Percentiles rank a stretch among this genome's conserved stretches.
Evolutionary conservation across 1,140 invertebrate genomes (phyloP).

Genomic region (Aphis craccivora): DNA sequence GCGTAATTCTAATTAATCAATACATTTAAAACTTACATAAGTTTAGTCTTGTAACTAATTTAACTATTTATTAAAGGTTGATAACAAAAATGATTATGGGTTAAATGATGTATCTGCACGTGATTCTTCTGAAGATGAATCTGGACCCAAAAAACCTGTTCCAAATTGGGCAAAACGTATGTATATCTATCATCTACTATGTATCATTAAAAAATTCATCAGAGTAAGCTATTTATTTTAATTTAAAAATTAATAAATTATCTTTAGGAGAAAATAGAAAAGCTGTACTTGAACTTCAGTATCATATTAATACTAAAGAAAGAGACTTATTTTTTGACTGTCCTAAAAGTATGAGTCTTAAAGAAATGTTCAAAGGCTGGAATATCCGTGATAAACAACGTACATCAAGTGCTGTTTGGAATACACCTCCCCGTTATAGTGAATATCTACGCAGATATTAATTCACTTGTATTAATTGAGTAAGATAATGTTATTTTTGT

Average conservation of each 20-base stretch:
- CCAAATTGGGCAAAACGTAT: conserved; percentile 45
- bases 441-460: conserved; percentile 50
- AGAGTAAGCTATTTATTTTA: neutral
- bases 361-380: conserved; percentile 54
- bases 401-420: conserved; percentile 55
- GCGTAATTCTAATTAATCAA: neutral
- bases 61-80: neutral
- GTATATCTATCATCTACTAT: neutral
- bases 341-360: conserved; percentile 37
- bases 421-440: conserved; percentile 35
- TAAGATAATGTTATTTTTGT: neutral
- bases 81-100: conserved; percentile 49
- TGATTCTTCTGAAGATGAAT: conserved; percentile 54
- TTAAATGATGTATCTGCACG: conserved; percentile 53
- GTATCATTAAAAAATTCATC: neutral
- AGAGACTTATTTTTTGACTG: conserved; percentile 52
- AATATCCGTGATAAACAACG: conserved; percentile 45
- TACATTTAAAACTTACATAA: neutral
- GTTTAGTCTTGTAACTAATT: neutral
- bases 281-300: conserved; percentile 40
- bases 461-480: conserved; percentile 6
- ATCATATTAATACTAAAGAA: neutral
- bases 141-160: conserved; percentile 50
- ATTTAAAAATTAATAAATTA: neutral
- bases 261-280: conserved; percentile 45